A percentile compares a stretch with the other conserved stretches of the same genome.
Evolutionary conservation across 2,888 invertebrate species (phyloP).

Genomic region (Caenorhabditis wallacei): DNA sequence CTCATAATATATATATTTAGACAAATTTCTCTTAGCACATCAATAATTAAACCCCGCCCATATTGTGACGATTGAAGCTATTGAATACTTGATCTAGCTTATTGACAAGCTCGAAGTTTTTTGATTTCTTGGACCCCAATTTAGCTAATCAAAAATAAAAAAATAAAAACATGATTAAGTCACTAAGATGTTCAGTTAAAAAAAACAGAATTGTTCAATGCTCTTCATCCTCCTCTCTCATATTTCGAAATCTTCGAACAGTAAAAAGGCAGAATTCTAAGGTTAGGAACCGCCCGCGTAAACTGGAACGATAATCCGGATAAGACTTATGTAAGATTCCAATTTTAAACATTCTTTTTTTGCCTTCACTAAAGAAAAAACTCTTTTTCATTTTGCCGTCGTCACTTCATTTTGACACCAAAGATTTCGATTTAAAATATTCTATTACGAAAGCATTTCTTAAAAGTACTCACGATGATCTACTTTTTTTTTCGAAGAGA

Average conservation of each 20-base stretch:
- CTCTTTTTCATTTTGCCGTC: neutral
- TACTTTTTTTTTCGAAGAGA: neutral
- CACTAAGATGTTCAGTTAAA: no score
- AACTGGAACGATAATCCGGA: constrained; percentile 35
- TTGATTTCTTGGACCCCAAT: neutral
- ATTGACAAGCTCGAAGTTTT: neutral
- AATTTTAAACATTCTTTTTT: neutral
- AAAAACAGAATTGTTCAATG: no score
- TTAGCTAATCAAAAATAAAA: no score
- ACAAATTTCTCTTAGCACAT: neutral
- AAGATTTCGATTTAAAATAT: constrained; percentile 15
- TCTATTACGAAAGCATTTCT: neutral
- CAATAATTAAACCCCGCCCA: neutral
- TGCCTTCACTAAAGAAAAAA: neutral
- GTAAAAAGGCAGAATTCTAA: constrained; percentile 1
- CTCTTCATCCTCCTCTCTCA: neutral
- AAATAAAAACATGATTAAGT: no score
- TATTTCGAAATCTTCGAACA: neutral
- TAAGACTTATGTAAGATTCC: constrained; percentile 10
- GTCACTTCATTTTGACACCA: constrained; percentile 8
- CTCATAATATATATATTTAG: no score
- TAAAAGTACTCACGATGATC: neutral
- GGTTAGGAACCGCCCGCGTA: constrained; percentile 32
- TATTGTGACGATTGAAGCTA: neutral
- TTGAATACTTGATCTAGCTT: neutral